Percentiles rank a stretch among this genome's conserved stretches.
Evolutionary conservation across 2,888 invertebrate genomes (phyloP).

Genomic region (Chydorus sphaericus): DNA sequence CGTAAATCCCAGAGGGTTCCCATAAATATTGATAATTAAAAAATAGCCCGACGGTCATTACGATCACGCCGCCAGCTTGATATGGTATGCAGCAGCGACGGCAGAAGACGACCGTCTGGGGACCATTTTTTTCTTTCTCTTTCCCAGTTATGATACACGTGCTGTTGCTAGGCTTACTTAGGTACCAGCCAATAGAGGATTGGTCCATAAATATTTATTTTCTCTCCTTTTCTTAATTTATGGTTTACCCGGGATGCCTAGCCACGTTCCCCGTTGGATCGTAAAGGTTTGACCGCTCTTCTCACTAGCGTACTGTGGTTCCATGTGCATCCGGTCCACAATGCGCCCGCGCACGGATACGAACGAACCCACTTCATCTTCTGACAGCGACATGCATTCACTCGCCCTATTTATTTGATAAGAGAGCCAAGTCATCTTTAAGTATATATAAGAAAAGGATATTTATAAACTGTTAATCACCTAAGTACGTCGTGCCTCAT

Average conservation of each 20-base stretch:
- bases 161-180: no score
- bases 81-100: no score
- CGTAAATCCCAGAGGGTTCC: no score
- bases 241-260: constrained; percentile 6
- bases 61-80: no score
- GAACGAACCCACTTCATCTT: not conserved
- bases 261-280: constrained; percentile 2
- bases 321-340: constrained; percentile 5
- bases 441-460: constrained; percentile 3
- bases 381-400: not conserved
- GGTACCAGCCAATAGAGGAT: no score
- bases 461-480: not conserved
- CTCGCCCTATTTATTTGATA: not conserved
- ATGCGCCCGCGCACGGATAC: constrained; percentile 4
- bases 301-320: not conserved
- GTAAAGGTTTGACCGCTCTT: not conserved
- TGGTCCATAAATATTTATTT: no score
- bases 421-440: not conserved
- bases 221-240: no score
- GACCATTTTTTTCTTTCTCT: no score
- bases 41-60: no score
- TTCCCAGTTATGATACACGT: no score
- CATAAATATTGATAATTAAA: no score
- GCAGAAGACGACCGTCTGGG: no score
- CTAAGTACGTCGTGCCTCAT: not conserved